These are phyloP conservation scores for Paedocypris micromegethes DNA, from an alignment of 2,797 vertebrate genomes.

Conservation along the genomic window DNA sequence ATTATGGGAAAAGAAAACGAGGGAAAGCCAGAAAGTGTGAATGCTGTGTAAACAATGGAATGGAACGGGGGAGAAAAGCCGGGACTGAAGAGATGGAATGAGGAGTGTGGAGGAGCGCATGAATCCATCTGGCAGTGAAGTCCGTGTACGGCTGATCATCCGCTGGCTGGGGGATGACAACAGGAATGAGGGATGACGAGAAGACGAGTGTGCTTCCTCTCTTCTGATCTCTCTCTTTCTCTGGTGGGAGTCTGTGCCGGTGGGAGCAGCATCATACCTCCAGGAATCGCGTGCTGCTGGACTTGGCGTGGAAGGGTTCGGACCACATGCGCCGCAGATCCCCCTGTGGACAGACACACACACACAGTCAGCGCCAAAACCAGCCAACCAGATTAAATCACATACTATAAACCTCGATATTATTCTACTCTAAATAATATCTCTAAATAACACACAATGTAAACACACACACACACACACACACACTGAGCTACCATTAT, in stretches of 20 bases:
- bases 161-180: slow-evolving; percentile 45
- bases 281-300: slow-evolving; percentile 93
- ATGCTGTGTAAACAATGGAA: too few relatives aligned
- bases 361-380: too few relatives aligned
- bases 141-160: slow-evolving; percentile 47
- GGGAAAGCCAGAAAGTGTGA: slow-evolving; percentile 14
- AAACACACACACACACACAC: too few relatives aligned
- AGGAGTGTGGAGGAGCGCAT: slow-evolving; percentile 49
- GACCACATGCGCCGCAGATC: slow-evolving; percentile 99
- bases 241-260: slow-evolving; percentile 55
- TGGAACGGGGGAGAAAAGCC: too few relatives aligned
- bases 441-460: too few relatives aligned
- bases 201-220: slow-evolving; percentile 62
- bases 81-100: slow-evolving; percentile 32
- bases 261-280: slow-evolving; percentile 90
- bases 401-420: too few relatives aligned
- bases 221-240: slow-evolving; percentile 42
- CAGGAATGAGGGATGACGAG: slow-evolving; percentile 63
- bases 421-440: too few relatives aligned
- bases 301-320: slow-evolving; percentile 95
- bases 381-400: too few relatives aligned
- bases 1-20: slow-evolving; percentile 6
- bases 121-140: slow-evolving; percentile 62
- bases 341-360: slow-evolving; percentile 66
- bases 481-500: too few relatives aligned